Base-by-base conservation (phyloP, 1,140 invertebrate species). In the Pseudachorutes palmiensis region DNA sequence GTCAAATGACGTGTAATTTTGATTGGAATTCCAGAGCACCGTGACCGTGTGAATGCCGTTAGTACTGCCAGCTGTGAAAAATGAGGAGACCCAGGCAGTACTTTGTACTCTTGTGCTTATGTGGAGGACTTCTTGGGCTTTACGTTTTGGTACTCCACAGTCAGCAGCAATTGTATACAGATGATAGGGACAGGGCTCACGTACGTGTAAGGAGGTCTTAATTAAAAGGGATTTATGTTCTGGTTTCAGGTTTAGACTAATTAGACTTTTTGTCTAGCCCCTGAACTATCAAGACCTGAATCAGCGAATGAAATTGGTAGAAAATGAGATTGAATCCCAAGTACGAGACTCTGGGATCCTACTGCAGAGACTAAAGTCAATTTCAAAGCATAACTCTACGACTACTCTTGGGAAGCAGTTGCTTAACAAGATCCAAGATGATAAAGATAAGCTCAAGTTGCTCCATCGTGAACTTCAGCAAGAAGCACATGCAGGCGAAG, bases 321-420 rank as follows among this genome's bases (percentile, higher is more conserved):
- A 70, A 59, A 60, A 60, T 31, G 69, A 70, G 55, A 66, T 73
- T 22, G 64, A 63, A 26, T 62, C 71, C 14, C 71, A 73, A 57
- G 67, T 67, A 49, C 26, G 62, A 24, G 36, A 65, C 29, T 71
- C 70, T 12, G 65, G 36, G 31, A 22, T 64, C 1, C 63, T 73
- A 14, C 58, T 71, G 14, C 19, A 41, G 5, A 73, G 65, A 59
- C 24, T 71, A 32, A 59, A 29, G 14, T n/a, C 45, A 32, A 71
- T 67, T 51, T 68, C 58, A 22, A 12, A 60, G 31, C 16, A 31
- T 31, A 26, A 28, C 9, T 0, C 24, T 32, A 65, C 28, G 14
- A 16, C 16, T 33, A n/a, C n/a, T n/a, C n/a, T n/a, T n/a, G n/a
- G n/a, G 51, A 65, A 32, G 29, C 3, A 55, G 24, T 9, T 26